A percentile compares a stretch with the other conserved stretches of the same genome.
These are phyloP conservation scores for Pelmatolapia mariae DNA, from an alignment of 2,113 vertebrate species.

Conservation along the genomic window DNA sequence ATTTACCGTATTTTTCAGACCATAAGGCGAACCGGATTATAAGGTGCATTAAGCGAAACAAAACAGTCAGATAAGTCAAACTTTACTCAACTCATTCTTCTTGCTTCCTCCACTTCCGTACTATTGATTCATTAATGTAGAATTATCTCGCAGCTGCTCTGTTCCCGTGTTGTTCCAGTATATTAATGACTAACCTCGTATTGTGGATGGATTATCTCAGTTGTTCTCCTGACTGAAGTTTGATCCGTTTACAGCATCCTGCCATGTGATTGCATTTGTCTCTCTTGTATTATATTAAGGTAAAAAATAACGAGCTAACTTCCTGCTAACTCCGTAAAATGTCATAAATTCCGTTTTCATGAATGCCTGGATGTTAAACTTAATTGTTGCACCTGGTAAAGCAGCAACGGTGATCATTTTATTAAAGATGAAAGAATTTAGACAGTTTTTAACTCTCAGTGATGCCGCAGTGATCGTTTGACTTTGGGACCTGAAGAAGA, in stretches of 20 bases:
- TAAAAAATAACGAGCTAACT: background rate
- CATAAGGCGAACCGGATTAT: background rate
- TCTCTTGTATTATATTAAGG: background rate
- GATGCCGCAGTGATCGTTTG: background rate
- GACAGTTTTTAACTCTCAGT: background rate
- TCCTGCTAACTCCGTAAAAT: background rate
- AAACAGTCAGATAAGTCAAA: background rate
- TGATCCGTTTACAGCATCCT: background rate
- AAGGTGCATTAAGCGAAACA: accelerated
- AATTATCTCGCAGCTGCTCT: background rate
- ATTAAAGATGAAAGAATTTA: background rate
- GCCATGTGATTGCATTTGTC: background rate
- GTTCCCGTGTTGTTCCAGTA: accelerated
- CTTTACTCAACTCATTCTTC: background rate
- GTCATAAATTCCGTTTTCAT: accelerated
- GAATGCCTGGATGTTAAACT: background rate
- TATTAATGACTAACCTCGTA: accelerated
- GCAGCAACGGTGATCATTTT: background rate
- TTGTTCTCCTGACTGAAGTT: background rate
- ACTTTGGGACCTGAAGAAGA: background rate
- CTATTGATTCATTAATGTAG: background rate
- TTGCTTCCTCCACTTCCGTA: background rate
- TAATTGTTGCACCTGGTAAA: background rate
- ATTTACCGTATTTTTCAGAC: background rate
- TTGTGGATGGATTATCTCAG: background rate